Conservation (phyloP, 1,140 invertebrate genomes). For the Uloborus diversus region DNA sequence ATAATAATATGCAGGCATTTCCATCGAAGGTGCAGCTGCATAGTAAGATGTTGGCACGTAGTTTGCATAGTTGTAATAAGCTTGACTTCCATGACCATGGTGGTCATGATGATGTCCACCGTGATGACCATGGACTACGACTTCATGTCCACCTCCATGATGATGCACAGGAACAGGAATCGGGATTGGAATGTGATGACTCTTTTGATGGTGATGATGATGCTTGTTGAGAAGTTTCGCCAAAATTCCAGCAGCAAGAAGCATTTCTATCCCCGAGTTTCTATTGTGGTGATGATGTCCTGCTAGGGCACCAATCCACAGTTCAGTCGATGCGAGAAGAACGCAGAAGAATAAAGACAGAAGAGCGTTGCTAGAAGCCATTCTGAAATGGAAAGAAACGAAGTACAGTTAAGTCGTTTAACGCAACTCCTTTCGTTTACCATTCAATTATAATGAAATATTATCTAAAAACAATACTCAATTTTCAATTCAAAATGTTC, state of each 20-base stretch:
- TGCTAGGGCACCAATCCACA: neutral
- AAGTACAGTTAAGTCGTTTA: too few relatives aligned
- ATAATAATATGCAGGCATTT: constrained; percentile 26
- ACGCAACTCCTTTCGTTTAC: too few relatives aligned
- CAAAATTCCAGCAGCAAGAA: constrained; percentile 41
- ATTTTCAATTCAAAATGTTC: too few relatives aligned
- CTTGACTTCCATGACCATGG: constrained; percentile 23
- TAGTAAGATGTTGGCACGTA: constrained; percentile 23
- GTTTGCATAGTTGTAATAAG: constrained; percentile 32
- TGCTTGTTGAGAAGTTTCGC: constrained; percentile 41
- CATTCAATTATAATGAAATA: too few relatives aligned
- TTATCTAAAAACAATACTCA: too few relatives aligned
- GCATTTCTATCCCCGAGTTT: constrained; percentile 48
- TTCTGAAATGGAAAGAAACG: neutral
- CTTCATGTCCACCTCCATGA: constrained; percentile 17
- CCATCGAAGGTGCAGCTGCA: constrained; percentile 14
- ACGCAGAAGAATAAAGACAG: neutral
- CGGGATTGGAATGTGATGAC: constrained; percentile 32
- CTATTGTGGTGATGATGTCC: constrained; percentile 4
- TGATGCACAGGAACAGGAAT: constrained; percentile 41
- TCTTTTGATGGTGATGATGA: constrained; percentile 25
- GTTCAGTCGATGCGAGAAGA: neutral
- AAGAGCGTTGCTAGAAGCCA: neutral
- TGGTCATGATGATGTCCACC: too few relatives aligned
- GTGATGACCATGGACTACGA: too few relatives aligned